Evolutionary conservation across 2,888 invertebrate species (phyloP).

Genomic region (Mermis nigrescens): DNA sequence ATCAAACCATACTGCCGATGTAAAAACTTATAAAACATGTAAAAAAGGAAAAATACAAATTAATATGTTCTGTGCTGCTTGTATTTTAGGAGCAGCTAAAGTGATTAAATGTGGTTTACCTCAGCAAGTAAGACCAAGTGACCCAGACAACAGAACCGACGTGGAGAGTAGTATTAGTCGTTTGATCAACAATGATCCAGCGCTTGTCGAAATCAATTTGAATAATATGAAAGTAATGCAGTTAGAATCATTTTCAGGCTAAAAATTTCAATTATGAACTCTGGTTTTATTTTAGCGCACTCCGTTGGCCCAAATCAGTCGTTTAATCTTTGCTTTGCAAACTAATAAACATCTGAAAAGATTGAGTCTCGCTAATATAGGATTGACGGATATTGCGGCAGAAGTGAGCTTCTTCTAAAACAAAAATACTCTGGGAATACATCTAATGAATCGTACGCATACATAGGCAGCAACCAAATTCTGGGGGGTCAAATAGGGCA

Average conservation of each 20-base stretch:
- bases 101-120: slow-evolving; percentile 25
- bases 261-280: too few relatives aligned
- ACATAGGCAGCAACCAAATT: too few relatives aligned
- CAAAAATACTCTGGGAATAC: slow-evolving; percentile 1
- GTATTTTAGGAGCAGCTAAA: background rate
- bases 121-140: slow-evolving; percentile 36
- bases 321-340: slow-evolving; percentile 66
- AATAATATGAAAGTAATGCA: slow-evolving; percentile 83
- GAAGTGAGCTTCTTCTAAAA: slow-evolving; percentile 29
- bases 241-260: background rate
- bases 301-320: slow-evolving; percentile 42
- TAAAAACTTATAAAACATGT: too few relatives aligned
- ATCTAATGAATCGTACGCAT: too few relatives aligned
- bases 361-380: slow-evolving; percentile 76
- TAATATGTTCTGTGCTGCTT: too few relatives aligned
- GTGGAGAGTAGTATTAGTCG: slow-evolving; percentile 70
- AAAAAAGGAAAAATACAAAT: too few relatives aligned
- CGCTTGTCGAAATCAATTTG: slow-evolving; percentile 78
- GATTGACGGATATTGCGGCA: slow-evolving; percentile 69
- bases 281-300: slow-evolving; percentile 22
- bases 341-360: slow-evolving; percentile 76
- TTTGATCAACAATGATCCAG: slow-evolving; percentile 59
- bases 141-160: slow-evolving; percentile 89
- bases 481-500: too few relatives aligned
- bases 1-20: too few relatives aligned